Conservation (phyloP, 2,888 invertebrate species). For the Aspidapion aeneum region DNA sequence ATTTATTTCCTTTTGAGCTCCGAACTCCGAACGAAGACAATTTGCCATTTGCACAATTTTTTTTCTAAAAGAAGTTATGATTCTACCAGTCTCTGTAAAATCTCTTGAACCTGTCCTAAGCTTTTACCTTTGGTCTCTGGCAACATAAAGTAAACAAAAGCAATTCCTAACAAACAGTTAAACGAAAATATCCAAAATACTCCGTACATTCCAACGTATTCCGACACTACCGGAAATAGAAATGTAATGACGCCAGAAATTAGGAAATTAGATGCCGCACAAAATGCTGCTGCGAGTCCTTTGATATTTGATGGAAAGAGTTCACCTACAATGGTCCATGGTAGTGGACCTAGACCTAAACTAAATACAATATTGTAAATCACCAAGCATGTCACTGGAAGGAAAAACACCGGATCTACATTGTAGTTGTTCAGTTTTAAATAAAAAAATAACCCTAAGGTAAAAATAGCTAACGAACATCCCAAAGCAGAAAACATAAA, state of each 20-base stretch:
- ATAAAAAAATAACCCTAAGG: constrained; percentile 60
- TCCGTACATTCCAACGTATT: constrained; percentile 57
- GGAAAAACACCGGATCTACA: constrained; percentile 29
- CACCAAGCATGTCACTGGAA: constrained; percentile 48
- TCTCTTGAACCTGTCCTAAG: constrained; percentile 73
- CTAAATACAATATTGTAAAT: constrained; percentile 69
- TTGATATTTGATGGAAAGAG: constrained; percentile 66
- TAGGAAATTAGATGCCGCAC: constrained; percentile 72
- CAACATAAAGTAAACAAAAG: constrained; percentile 32
- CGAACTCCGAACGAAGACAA: no score
- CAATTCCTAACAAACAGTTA: constrained; percentile 25
- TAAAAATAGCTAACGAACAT: constrained; percentile 59
- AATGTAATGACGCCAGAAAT: constrained; percentile 74
- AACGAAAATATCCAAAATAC: constrained; percentile 70
- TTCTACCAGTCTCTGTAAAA: constrained; percentile 5
- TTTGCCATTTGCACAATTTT: no score
- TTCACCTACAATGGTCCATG: constrained; percentile 64
- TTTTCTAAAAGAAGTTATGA: no score
- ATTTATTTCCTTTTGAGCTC: no score
- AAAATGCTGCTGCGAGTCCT: constrained; percentile 56
- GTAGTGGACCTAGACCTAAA: constrained; percentile 65
- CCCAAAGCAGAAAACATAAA: constrained; percentile 19
- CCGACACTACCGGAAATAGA: constrained; percentile 60
- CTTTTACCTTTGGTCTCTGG: constrained; percentile 82
- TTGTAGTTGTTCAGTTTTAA: constrained; percentile 45